Evolutionary conservation across 2,113 vertebrate genomes (phyloP), one percentile per base, ranked within the genome.

Genomic region (Toxostoma redivivum): DNA sequence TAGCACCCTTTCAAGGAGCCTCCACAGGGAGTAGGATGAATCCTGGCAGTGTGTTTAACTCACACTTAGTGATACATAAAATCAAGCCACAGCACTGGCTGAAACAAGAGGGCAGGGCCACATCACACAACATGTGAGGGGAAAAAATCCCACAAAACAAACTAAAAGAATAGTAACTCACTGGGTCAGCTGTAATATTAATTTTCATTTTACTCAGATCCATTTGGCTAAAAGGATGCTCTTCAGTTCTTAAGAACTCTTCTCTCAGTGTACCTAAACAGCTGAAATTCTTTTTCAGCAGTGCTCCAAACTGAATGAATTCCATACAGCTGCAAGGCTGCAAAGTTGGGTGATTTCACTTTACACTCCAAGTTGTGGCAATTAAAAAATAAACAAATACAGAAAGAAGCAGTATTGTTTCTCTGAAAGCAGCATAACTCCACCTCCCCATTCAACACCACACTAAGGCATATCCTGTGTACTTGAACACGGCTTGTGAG

Each of bases 41-140:
- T 6, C 8, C 33, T 56, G 24, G 28, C 5, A 48, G 20, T 27
- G 4, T 15, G 48, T 42, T 81, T 83, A 81, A 83, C 17, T 53
- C 35, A 51, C 15, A 42, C 8, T 12, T 21, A 31, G 16, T 5
- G 19, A 56, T 60, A n/a, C 0, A 40, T 23, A 51, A 73, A 66
- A 50, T 40, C 60, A 31, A 50, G 19, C 12, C 19, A 24, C 19
- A 40, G 60, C 27, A 6, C 7, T 40, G 17, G 27, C 30, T 74
- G 44, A 85, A 90, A 71, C 17, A 66, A 53, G 33, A n/a, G 16
- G 15, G 16, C 10, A 84, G 42, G 69, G 7, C 15, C 33, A 50
- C 18, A 53, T 58, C 22, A 57, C 22, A 24, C 5, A 79, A 33
- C 1, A 1, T 19, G 7, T 22, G 14, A 3, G 47, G 45, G 1